Evolutionary conservation across 2,797 vertebrate genomes (phyloP).

Genomic region (Falco biarmicus): DNA sequence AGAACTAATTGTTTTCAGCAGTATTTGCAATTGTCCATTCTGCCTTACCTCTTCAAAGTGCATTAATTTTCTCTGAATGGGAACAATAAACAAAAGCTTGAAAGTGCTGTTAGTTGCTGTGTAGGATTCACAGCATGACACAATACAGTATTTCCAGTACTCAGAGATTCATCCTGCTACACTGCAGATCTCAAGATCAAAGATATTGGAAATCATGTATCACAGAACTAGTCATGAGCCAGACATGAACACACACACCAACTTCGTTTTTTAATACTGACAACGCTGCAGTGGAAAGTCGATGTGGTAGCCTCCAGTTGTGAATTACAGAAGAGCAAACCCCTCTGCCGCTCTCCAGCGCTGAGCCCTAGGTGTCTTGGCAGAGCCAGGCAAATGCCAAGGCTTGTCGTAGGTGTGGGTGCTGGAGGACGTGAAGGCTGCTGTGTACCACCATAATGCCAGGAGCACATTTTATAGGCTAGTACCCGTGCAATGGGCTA

Average conservation of each 20-base stretch:
- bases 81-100: conserved; percentile 64
- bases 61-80: conserved; percentile 61
- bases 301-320: not conserved
- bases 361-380: not conserved
- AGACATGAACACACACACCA: not conserved
- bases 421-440: not conserved
- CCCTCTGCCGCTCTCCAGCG: not conserved
- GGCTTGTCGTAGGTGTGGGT: not conserved
- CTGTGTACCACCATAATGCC: accelerated
- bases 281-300: not conserved
- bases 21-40: conserved; percentile 52
- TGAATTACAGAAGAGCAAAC: not conserved
- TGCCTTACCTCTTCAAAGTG: conserved; percentile 42
- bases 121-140: not conserved
- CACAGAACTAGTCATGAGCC: not conserved
- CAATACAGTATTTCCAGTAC: not conserved
- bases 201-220: not conserved
- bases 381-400: not conserved
- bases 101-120: not conserved
- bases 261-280: not conserved
- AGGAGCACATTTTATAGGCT: accelerated
- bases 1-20: conserved; percentile 74
- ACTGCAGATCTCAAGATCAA: not conserved
- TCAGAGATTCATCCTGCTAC: not conserved
- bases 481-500: not conserved